Percentiles rank a stretch among this genome's conserved stretches.
Evolutionary conservation across 2,888 invertebrate species (phyloP).

Genomic region (Spilarctia lutea): DNA sequence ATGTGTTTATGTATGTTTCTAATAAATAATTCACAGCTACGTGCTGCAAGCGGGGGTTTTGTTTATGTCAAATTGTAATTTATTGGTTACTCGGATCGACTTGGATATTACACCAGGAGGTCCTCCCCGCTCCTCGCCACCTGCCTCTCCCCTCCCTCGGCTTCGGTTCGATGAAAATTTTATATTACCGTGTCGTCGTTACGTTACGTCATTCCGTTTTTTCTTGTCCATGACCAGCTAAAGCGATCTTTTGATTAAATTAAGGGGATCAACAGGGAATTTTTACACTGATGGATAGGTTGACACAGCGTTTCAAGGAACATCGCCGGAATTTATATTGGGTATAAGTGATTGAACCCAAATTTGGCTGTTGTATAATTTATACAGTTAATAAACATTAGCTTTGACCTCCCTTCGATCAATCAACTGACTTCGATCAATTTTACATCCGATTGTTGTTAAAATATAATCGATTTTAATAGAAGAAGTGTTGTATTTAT

Average conservation of each 20-base stretch:
- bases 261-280: conserved; percentile 84
- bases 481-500: not conserved
- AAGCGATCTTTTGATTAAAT: conserved; percentile 86
- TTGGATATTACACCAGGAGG: conserved; percentile 80
- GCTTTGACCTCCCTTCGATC: conserved; percentile 61
- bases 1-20: conserved; percentile 63
- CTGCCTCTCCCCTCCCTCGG: conserved; percentile 49
- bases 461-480: conserved; percentile 19
- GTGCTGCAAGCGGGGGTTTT: conserved; percentile 79
- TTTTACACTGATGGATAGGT: conserved; percentile 86
- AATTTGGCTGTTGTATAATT: conserved; percentile 73
- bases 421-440: conserved; percentile 53
- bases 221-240: conserved; percentile 81
- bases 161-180: conserved; percentile 80
- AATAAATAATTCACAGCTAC: conserved; percentile 80
- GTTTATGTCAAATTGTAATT: conserved; percentile 86
- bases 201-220: conserved; percentile 82
- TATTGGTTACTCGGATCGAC: conserved; percentile 81
- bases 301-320: conserved; percentile 83
- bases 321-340: conserved; percentile 82
- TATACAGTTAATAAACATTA: conserved; percentile 80
- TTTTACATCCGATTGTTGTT: conserved; percentile 31
- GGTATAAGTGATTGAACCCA: conserved; percentile 82
- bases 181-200: conserved; percentile 80
- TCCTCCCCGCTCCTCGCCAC: conserved; percentile 51